A percentile compares a stretch with the other conserved stretches of the same genome.
Conservation (phyloP, 2,888 invertebrate species). For the Liodrosophila aerea region DNA sequence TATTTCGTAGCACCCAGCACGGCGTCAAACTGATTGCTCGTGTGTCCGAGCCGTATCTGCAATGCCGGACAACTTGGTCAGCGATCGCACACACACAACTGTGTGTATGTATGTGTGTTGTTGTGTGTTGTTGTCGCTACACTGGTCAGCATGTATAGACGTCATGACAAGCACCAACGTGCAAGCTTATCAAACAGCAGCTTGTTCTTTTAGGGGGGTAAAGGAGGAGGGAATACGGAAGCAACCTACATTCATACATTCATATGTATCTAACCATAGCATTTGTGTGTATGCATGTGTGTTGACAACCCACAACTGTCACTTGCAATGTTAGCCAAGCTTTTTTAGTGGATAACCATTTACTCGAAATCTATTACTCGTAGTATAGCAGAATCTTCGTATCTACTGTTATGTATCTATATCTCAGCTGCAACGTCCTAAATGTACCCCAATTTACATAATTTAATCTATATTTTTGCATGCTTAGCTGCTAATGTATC, state of each 20-base stretch:
- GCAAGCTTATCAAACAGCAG: constrained; percentile 44
- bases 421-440: too few species aligned
- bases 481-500: too few species aligned
- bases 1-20: constrained; percentile 31
- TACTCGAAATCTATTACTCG: too few species aligned
- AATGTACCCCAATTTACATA: too few species aligned
- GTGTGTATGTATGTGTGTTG: not conserved
- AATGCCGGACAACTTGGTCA: constrained; percentile 35
- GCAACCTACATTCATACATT: constrained; percentile 5
- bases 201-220: not conserved
- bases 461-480: too few species aligned
- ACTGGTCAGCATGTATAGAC: constrained; percentile 52
- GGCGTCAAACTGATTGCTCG: constrained; percentile 39
- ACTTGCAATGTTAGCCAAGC: too few species aligned
- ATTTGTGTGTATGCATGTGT: too few species aligned
- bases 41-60: constrained; percentile 48
- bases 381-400: too few species aligned
- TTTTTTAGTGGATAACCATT: too few species aligned
- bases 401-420: too few species aligned
- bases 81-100: constrained; percentile 13
- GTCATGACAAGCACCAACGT: constrained; percentile 61
- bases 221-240: constrained; percentile 5
- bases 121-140: constrained; percentile 10
- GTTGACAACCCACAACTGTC: constrained; percentile 12
- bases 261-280: constrained; percentile 8